A percentile compares a stretch with the other conserved stretches of the same genome.
Evolutionary conservation across 2,888 invertebrate species (phyloP).

Genomic region (Andrena praecox): DNA sequence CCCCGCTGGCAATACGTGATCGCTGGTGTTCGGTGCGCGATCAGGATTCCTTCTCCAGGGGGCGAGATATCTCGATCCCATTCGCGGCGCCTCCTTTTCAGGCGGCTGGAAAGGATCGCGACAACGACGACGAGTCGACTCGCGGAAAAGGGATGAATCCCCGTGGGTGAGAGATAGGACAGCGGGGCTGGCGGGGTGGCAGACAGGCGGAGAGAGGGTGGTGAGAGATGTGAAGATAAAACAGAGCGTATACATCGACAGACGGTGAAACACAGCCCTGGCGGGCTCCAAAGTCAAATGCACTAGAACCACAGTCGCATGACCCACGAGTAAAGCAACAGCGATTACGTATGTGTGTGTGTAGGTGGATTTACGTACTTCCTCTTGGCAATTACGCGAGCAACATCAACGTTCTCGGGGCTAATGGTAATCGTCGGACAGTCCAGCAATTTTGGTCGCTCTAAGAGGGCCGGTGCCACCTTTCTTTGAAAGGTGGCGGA

Average conservation of each 20-base stretch:
- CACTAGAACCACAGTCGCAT: constrained; percentile 78
- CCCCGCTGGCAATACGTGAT: background rate
- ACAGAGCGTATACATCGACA: constrained; percentile 47
- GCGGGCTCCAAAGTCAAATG: constrained; percentile 72
- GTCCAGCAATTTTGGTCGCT: constrained; percentile 36
- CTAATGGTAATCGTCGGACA: constrained; percentile 56
- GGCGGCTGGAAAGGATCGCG: background rate
- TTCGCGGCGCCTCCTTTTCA: background rate
- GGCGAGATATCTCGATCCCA: background rate
- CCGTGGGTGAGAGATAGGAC: background rate
- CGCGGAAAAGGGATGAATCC: background rate
- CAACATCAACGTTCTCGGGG: constrained; percentile 58
- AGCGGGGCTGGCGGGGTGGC: background rate
- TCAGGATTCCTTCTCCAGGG: background rate
- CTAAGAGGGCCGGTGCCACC: background rate
- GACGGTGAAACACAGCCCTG: constrained; percentile 60
- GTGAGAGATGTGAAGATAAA: constrained; percentile 42
- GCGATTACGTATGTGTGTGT: constrained; percentile 66
- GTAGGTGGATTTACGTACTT: constrained; percentile 57
- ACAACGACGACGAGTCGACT: constrained; percentile 21
- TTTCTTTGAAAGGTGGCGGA: background rate
- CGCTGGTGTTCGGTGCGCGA: background rate
- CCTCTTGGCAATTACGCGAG: constrained; percentile 67
- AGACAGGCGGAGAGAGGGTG: background rate
- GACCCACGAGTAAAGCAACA: constrained; percentile 79